These are phyloP conservation scores for Anastrepha obliqua DNA, from an alignment of 1,140 invertebrate genomes.

Conservation along the genomic window DNA sequence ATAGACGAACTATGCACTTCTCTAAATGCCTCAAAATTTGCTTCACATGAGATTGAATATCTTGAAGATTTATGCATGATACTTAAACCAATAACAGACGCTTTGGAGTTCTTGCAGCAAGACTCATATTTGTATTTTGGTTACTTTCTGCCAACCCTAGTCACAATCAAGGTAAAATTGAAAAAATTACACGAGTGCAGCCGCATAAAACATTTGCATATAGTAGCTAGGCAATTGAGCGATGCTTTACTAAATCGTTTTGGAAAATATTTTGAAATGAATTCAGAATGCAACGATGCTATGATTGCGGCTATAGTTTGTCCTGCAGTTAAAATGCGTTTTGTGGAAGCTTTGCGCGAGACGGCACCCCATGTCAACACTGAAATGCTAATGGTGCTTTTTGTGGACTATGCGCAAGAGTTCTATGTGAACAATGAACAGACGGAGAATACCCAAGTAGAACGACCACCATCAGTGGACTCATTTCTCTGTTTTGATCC, in stretches of 20 bases:
- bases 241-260: conserved; percentile 12
- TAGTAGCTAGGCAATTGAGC: neutral
- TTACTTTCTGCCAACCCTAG: conserved; percentile 11
- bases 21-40: neutral
- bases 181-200: conserved; percentile 22
- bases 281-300: neutral
- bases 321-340: conserved; percentile 28
- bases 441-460: neutral
- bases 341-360: conserved; percentile 16
- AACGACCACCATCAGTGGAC: neutral
- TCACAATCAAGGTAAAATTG: conserved; percentile 34
- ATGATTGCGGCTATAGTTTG: conserved; percentile 19
- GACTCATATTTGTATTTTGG: conserved; percentile 17
- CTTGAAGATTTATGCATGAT: conserved; percentile 8
- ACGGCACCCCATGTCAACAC: neutral
- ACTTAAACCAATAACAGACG: conserved; percentile 40
- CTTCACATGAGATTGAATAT: neutral
- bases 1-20: conserved; percentile 15
- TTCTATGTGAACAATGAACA: neutral
- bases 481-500: conserved; percentile 13
- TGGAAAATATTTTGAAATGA: conserved; percentile 19
- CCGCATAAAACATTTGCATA: conserved; percentile 30
- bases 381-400: neutral
- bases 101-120: conserved; percentile 31
- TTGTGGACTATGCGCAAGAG: conserved; percentile 11